Conservation (phyloP, 1,140 invertebrate species). For the Drosophila seguyi region DNA sequence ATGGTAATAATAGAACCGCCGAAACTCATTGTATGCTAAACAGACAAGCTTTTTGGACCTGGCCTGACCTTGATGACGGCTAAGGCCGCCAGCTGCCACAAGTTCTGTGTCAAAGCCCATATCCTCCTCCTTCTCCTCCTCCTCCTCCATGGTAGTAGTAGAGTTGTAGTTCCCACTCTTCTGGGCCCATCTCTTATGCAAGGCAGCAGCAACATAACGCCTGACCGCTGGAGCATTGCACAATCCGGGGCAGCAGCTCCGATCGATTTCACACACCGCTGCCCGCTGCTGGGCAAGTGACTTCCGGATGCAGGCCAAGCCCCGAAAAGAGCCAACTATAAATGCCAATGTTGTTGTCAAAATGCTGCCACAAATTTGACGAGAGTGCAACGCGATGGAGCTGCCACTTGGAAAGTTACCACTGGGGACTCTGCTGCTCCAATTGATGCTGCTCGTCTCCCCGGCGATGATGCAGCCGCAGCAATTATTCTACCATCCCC, state of each 20-base stretch:
- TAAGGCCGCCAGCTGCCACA: slow-evolving; percentile 35
- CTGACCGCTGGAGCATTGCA: slow-evolving; percentile 55
- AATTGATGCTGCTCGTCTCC: slow-evolving; percentile 10
- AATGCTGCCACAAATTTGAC: slow-evolving; percentile 80
- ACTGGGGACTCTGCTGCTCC: slow-evolving; percentile 10
- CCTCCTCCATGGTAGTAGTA: too few species aligned
- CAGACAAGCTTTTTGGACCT: slow-evolving; percentile 47
- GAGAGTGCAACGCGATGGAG: slow-evolving; percentile 69
- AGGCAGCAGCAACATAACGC: slow-evolving; percentile 19
- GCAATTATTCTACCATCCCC: slow-evolving; percentile 37
- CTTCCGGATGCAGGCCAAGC: slow-evolving; percentile 73
- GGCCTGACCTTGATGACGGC: slow-evolving; percentile 47
- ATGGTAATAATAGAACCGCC: slow-evolving; percentile 22
- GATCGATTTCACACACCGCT: slow-evolving; percentile 82
- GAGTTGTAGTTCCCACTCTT: not conserved
- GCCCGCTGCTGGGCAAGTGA: slow-evolving; percentile 50
- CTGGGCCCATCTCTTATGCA: slow-evolving; percentile 20
- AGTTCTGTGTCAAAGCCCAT: slow-evolving; percentile 22
- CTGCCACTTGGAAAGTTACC: slow-evolving; percentile 15
- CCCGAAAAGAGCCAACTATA: slow-evolving; percentile 55
- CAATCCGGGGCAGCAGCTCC: slow-evolving; percentile 44
- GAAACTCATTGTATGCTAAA: slow-evolving; percentile 39
- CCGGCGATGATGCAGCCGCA: slow-evolving; percentile 15
- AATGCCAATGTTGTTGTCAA: slow-evolving; percentile 77
- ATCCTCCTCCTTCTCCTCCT: not conserved